Evolutionary conservation across 2,113 vertebrate genomes (phyloP).

Genomic region (Taxidea taxus): DNA sequence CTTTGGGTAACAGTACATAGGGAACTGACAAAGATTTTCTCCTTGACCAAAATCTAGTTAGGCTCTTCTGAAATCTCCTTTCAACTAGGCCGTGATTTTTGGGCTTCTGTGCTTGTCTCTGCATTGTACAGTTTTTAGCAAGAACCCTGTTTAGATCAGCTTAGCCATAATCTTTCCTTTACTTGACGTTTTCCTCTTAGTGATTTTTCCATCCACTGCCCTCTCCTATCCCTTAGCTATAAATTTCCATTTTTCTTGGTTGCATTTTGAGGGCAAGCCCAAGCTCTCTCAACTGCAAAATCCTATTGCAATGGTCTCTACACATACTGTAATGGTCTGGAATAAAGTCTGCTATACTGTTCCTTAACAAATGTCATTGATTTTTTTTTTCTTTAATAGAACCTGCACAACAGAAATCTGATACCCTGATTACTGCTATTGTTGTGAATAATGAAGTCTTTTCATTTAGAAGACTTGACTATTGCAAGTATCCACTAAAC

Average conservation of each 20-base stretch:
- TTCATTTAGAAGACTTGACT: neutral
- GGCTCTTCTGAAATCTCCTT: neutral
- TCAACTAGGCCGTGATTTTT: neutral
- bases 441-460: neutral
- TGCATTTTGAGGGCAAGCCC: neutral
- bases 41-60: neutral
- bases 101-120: neutral
- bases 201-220: neutral
- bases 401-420: neutral
- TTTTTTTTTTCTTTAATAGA: neutral
- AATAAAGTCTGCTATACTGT: neutral
- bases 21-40: neutral
- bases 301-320: neutral
- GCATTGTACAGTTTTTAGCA: neutral
- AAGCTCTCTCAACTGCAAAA: neutral
- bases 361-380: neutral
- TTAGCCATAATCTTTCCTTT: neutral
- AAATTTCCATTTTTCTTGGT: neutral
- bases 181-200: neutral
- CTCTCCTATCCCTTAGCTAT: neutral
- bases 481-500: neutral
- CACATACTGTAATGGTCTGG: too few species aligned
- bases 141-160: neutral
- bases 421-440: neutral
- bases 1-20: neutral